These are phyloP conservation scores for Acanthosepion pharaonis DNA, from an alignment of 2,888 invertebrate genomes.

Conservation along the genomic window DNA sequence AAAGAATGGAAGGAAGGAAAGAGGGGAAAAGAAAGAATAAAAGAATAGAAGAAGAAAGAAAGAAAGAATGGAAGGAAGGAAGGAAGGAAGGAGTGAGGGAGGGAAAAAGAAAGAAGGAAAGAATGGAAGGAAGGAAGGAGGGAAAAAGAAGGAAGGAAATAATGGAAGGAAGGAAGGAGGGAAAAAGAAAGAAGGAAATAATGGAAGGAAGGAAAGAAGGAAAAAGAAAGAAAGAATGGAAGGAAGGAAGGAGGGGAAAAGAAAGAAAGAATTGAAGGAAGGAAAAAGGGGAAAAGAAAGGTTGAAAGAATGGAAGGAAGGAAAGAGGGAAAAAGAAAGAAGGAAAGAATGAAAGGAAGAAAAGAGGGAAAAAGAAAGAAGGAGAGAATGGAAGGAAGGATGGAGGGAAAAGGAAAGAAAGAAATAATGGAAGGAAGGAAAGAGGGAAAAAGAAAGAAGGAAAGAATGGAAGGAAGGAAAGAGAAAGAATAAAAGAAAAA, in stretches of 20 bases:
- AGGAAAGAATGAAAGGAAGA: background rate
- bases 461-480: background rate
- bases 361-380: too few relatives aligned
- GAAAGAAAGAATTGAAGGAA: background rate
- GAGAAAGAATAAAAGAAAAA: too few relatives aligned
- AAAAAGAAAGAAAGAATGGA: background rate
- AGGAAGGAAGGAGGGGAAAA: background rate
- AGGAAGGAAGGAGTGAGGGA: too few relatives aligned
- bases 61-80: background rate
- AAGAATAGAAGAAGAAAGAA: too few relatives aligned
- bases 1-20: background rate
- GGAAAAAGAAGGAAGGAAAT: too few relatives aligned
- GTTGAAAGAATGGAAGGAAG: background rate
- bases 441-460: background rate
- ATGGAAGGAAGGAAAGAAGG: too few relatives aligned
- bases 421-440: background rate
- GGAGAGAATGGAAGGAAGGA: background rate
- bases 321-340: background rate
- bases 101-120: background rate
- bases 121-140: background rate
- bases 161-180: too few relatives aligned
- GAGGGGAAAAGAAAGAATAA: too few relatives aligned
- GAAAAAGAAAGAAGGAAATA: background rate
- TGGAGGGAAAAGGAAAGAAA: background rate
- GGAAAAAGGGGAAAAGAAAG: too few relatives aligned